Evolutionary conservation across 2,888 invertebrate genomes (phyloP).

Genomic region (Caenorhabditis sulstoni): DNA sequence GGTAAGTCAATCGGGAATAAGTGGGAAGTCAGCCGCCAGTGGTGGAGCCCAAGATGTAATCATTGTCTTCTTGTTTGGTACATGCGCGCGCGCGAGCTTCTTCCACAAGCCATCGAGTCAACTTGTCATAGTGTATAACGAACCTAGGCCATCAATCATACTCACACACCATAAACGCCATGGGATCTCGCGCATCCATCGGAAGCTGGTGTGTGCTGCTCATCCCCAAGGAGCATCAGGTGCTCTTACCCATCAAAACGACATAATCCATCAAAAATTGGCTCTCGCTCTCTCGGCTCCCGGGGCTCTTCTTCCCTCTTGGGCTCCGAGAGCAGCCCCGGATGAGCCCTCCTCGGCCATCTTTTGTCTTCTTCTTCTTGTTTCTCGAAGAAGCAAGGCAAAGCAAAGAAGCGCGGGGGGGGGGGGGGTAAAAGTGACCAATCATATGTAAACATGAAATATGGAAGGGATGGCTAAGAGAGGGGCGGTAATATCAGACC

Average conservation of each 20-base stretch:
- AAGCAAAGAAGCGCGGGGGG: not conserved
- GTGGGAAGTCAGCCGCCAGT: slow-evolving; percentile 1
- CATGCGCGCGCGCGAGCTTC: not conserved
- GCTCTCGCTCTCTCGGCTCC: slow-evolving; percentile 21
- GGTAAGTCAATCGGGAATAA: slow-evolving; percentile 48
- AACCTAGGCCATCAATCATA: slow-evolving; percentile 62
- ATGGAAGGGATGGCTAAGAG: too few relatives aligned
- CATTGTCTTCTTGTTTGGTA: slow-evolving; percentile 23
- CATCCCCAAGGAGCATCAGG: slow-evolving; percentile 57
- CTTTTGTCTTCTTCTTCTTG: too few relatives aligned
- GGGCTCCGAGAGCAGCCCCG: too few relatives aligned
- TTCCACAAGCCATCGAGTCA: slow-evolving; percentile 10
- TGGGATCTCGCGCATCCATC: too few relatives aligned
- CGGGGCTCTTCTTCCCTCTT: too few relatives aligned
- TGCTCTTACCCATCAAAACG: slow-evolving; percentile 60
- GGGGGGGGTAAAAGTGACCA: too few relatives aligned
- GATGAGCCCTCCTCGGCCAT: too few relatives aligned
- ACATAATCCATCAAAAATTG: slow-evolving; percentile 62
- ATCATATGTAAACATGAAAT: too few relatives aligned
- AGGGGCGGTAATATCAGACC: too few relatives aligned
- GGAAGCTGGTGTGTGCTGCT: not conserved
- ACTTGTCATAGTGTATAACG: slow-evolving; percentile 58
- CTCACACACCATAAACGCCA: slow-evolving; percentile 45
- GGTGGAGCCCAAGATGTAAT: slow-evolving; percentile 24
- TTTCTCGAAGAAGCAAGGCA: too few relatives aligned